Evolutionary conservation across 2,797 vertebrate species (phyloP), one percentile per base, ranked within the genome.

Genomic region (Pelodytes ibericus): DNA sequence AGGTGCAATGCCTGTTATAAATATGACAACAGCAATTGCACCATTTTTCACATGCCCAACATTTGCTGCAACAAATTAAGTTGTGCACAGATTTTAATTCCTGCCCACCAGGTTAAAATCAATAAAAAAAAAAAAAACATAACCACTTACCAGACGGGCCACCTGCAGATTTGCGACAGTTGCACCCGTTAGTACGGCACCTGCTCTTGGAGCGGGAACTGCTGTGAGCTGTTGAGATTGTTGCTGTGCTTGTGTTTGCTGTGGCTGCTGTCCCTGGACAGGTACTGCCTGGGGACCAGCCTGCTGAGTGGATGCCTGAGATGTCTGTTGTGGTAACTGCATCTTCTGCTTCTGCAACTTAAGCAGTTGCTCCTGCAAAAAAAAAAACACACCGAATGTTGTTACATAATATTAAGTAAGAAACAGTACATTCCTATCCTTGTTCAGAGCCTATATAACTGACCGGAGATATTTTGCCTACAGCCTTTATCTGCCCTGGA

Each of bases 261-360:
- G 85, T 18, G n/a, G 7, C 5, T 58, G 83, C n/a, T 81, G 86
- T 63, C 22, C 27, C 31, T 62, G 64, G 15, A 85, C 86, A 27
- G 81, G 84, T 0, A 83, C 57, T 0, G 84, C 8, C 13, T 53
- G 57, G 6, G 31, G 29, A 15, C 26, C 33, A 0, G 81, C 82
- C 0, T 82, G 71, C 3, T 83, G 86, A 53, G 86, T 61, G 60
- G 81, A 84, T 0, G 82, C 80, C 47, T 79, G 77, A 10, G 64
- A 13, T 33, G 71, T 49, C 85, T 81, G 85, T 81, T 94, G 91
- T 5, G 91, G 87, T 8, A 94, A 89, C 88, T 96, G 95, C 84
- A 97, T 76, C 74, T 99, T 98, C 80, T 96, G 96, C 80, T 98
- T 98, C 80, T 95, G 95, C 83, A 96, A 85, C 83, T 99, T 96